Conservation (phyloP, 2,113 vertebrate genomes). For the Condylura cristata region DNA sequence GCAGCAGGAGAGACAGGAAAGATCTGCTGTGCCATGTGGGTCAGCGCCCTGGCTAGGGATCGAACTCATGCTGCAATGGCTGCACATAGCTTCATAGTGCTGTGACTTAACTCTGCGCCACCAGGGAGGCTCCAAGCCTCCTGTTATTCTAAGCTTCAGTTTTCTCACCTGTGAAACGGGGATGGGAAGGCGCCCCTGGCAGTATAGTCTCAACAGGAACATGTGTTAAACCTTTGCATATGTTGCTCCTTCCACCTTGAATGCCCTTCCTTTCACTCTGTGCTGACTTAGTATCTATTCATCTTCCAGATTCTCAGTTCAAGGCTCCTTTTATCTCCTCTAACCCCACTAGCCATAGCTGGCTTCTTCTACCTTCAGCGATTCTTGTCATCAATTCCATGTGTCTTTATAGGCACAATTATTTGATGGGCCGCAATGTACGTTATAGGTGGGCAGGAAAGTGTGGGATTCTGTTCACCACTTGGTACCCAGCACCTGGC, state of each 20-base stretch:
- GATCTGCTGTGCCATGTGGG: too few relatives aligned
- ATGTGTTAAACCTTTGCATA: not conserved
- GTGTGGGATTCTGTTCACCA: too few relatives aligned
- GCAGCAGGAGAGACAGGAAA: too few relatives aligned
- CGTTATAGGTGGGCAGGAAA: not conserved
- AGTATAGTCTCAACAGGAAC: not conserved
- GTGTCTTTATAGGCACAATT: fast-evolving
- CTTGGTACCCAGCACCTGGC: fast-evolving
- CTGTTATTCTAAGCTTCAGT: not conserved
- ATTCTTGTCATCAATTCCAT: not conserved
- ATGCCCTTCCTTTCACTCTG: not conserved
- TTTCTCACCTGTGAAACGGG: not conserved
- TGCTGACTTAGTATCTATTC: not conserved
- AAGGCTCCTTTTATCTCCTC: not conserved
- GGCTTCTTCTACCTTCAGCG: not conserved
- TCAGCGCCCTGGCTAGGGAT: too few relatives aligned
- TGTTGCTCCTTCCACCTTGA: not conserved
- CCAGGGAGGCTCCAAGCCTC: too few relatives aligned
- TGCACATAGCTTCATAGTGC: too few relatives aligned
- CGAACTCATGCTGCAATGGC: too few relatives aligned
- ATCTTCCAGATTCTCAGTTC: not conserved
- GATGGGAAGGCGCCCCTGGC: not conserved
- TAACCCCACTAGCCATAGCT: not conserved
- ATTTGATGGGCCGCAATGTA: too few relatives aligned
- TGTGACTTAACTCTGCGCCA: too few relatives aligned